Percentiles rank a stretch among this genome's conserved stretches.
Evolutionary conservation across 2,888 invertebrate genomes (phyloP).

Genomic region (Athrips mouffetella): DNA sequence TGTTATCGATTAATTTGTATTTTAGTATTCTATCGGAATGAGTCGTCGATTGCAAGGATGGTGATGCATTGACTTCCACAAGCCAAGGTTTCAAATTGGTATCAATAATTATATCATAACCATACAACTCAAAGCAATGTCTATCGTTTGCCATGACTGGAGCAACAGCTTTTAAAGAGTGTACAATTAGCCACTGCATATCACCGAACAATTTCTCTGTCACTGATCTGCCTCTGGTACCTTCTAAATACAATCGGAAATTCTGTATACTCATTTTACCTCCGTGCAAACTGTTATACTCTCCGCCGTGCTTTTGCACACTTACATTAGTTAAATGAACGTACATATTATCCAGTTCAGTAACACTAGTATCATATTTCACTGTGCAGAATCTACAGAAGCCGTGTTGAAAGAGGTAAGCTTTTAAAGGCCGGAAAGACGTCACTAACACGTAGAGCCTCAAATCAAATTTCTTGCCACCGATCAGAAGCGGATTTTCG

Average conservation of each 20-base stretch:
- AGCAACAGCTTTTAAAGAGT: slow-evolving; percentile 93
- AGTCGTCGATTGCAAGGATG: slow-evolving; percentile 94
- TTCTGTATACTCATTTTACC: slow-evolving; percentile 96
- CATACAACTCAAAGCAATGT: slow-evolving; percentile 95
- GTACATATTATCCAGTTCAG: slow-evolving; percentile 93
- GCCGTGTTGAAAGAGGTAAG: slow-evolving; percentile 92
- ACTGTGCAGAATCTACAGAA: slow-evolving; percentile 97
- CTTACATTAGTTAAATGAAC: slow-evolving; percentile 97
- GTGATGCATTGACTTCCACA: slow-evolving; percentile 95
- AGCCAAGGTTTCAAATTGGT: slow-evolving; percentile 95
- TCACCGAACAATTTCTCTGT: slow-evolving; percentile 92
- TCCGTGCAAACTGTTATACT: slow-evolving; percentile 94
- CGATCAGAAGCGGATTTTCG: slow-evolving; percentile 94
- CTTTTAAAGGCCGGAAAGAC: slow-evolving; percentile 94
- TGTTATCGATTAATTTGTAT: slow-evolving; percentile 94
- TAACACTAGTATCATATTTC: slow-evolving; percentile 92
- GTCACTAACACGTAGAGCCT: slow-evolving; percentile 94
- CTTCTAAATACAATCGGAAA: slow-evolving; percentile 90
- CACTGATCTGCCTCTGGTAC: slow-evolving; percentile 90
- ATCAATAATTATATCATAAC: slow-evolving; percentile 96
- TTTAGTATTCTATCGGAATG: slow-evolving; percentile 95
- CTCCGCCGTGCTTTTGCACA: slow-evolving; percentile 95
- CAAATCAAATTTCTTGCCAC: slow-evolving; percentile 96
- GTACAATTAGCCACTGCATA: slow-evolving; percentile 92
- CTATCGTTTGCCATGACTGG: slow-evolving; percentile 94